Evolutionary conservation across 2,113 vertebrate species (phyloP).

Genomic region (Nibea albiflora): DNA sequence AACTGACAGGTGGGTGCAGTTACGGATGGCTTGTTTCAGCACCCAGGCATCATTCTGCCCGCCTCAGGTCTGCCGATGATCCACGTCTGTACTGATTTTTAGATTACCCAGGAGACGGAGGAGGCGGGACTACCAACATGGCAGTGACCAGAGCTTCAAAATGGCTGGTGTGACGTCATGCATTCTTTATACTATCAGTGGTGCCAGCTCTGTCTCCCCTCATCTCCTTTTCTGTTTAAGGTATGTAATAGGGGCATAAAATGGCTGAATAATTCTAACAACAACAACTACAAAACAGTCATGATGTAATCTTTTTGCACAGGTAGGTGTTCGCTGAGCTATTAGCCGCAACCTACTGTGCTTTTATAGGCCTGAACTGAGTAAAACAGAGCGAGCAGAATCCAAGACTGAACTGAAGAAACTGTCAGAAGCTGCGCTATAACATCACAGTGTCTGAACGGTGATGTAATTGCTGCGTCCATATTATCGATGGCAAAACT

Average conservation of each 20-base stretch:
- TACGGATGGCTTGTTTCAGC: too few species aligned
- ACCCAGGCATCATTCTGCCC: too few species aligned
- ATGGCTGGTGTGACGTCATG: too few species aligned
- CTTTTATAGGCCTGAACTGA: not conserved
- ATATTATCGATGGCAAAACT: not conserved
- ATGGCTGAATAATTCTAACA: not conserved
- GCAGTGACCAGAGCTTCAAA: too few species aligned
- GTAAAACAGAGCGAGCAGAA: not conserved
- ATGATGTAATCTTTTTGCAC: not conserved
- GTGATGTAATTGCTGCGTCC: not conserved
- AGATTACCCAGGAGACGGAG: too few species aligned
- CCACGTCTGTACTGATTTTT: too few species aligned
- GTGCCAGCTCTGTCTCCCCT: too few species aligned
- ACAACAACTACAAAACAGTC: not conserved
- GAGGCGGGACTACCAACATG: too few species aligned
- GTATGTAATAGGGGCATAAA: not conserved
- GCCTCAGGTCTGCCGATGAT: too few species aligned
- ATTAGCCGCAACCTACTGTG: not conserved
- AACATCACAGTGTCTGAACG: not conserved
- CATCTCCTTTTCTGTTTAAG: not conserved
- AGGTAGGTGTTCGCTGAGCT: not conserved
- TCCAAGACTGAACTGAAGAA: not conserved
- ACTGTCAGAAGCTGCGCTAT: not conserved
- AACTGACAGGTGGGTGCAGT: too few species aligned
- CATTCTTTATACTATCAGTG: too few species aligned